Base-by-base conservation (phyloP, 2,113 vertebrate genomes). In the Clupea harengus region DNA sequence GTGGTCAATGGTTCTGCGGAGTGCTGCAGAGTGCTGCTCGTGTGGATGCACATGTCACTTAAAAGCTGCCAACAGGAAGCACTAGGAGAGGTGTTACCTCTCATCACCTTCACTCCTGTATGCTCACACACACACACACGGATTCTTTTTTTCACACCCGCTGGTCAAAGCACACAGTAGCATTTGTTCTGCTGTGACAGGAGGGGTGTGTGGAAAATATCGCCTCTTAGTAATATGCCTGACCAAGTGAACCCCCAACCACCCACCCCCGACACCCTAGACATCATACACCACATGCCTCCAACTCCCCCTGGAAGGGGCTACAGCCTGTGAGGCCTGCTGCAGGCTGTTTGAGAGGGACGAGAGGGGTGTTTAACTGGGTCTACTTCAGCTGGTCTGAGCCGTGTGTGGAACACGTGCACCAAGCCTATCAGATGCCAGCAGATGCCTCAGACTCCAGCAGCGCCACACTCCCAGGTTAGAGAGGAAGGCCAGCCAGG, bases 111-210 rank as follows among this genome's bases (percentile, higher is more conserved):
- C 52, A 57, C 20, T 0, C 28, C n/a, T 47, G 45, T 25, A 49
- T 22, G 20, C 50, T 9, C 49, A 83, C 82, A 83, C 49, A 57
- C 47, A 83, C 54, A 64, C 86, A 87, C 83, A 84, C n/a, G n/a
- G 45, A 18, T 85, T 85, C 25, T 52, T 15, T 39, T 39, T 75
- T 81, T 81, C 81, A 86, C 85, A 72, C 54, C 8, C n/a, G 39
- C 28, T 15, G 81, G 64, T 82, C 28, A 72, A 64, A 64, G 46
- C 39, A 60, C 49, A 85, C 47, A n/a, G 10, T 20, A 44, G 45
- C 2, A 82, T 82, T 86, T 86, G 84, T 67, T 80, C 47, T 49
- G 22, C 17, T n/a, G 32, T 47, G 6, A 78, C 57, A 39, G 39
- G 57, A 67, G 82, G 50, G 84, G 60, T 82, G 17, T 67, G 52